A percentile compares a stretch with the other conserved stretches of the same genome.
Evolutionary conservation across 2,888 invertebrate genomes (phyloP).

Genomic region (Nasonia oneida): DNA sequence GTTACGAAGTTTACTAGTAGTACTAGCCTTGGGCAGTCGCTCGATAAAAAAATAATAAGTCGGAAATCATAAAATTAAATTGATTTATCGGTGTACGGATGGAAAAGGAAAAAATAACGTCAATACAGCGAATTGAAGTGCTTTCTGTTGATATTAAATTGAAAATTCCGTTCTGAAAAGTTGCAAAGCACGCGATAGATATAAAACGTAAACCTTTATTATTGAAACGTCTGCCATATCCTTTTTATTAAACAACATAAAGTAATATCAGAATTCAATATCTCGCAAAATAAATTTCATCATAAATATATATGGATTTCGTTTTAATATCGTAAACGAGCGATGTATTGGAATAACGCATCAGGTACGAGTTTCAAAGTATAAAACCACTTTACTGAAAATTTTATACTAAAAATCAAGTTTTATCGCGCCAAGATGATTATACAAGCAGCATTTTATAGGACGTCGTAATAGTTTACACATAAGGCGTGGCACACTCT

Average conservation of each 20-base stretch:
- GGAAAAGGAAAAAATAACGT: not conserved
- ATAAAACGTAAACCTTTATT: not conserved
- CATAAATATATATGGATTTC: no score
- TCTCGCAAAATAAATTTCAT: constrained; percentile 32
- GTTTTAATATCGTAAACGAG: no score
- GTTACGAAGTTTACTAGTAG: no score
- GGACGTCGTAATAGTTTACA: no score
- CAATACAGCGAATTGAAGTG: not conserved
- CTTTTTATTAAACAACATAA: constrained; percentile 10
- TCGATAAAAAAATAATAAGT: not conserved
- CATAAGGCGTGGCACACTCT: no score
- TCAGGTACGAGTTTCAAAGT: no score
- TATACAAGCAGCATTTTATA: no score
- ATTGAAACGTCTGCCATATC: not conserved
- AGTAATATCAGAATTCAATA: constrained; percentile 19
- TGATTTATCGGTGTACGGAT: not conserved
- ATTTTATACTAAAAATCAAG: no score
- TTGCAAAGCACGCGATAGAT: not conserved
- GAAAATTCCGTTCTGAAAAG: constrained; percentile 8
- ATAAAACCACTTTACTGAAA: no score
- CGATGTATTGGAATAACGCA: no score
- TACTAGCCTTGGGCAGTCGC: not conserved
- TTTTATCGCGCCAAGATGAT: no score
- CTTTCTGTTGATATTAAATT: constrained; percentile 7
- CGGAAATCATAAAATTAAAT: constrained; percentile 11